A percentile compares a stretch with the other conserved stretches of the same genome.
phyloP scores from a whole-genome alignment of 53 echinoderm and acorn worm genomes.

The Holothuria scabra region DNA sequence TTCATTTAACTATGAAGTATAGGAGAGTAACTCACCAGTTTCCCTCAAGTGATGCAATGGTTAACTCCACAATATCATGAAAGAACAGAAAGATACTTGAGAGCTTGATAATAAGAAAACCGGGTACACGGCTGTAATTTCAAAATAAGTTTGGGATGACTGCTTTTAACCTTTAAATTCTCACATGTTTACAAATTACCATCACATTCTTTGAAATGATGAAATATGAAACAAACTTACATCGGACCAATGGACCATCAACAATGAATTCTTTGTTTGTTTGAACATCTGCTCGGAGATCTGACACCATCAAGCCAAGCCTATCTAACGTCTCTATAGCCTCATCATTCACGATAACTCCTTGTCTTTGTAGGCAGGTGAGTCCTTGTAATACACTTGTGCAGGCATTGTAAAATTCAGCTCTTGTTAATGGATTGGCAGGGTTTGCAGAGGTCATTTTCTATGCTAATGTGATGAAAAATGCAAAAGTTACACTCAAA shows the following conservation, averaged over 20 bases:
- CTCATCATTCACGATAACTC: slow-evolving; percentile 73
- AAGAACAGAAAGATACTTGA: too few species aligned
- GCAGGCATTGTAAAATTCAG: slow-evolving; percentile 88
- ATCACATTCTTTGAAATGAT: background rate
- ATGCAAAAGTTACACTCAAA: too few species aligned
- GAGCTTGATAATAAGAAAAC: too few species aligned
- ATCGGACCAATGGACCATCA: slow-evolving; percentile 97
- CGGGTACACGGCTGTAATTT: too few species aligned
- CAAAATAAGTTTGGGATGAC: too few species aligned
- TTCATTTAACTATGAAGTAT: too few species aligned
- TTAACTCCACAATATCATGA: too few species aligned
- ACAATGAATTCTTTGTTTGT: slow-evolving; percentile 87
- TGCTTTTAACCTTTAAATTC: too few species aligned
- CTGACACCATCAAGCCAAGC: slow-evolving; percentile 72
- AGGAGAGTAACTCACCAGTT: too few species aligned
- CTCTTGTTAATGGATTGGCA: slow-evolving; percentile 87
- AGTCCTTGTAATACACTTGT: slow-evolving; percentile 95
- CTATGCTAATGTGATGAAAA: background rate
- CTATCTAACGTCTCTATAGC: slow-evolving; percentile 69
- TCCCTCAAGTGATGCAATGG: too few species aligned
- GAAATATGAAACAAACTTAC: slow-evolving; percentile 60
- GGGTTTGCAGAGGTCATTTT: slow-evolving; percentile 95
- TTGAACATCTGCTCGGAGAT: slow-evolving; percentile 74
- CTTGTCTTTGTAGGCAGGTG: slow-evolving; percentile 79
- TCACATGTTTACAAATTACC: too few species aligned